A percentile compares a stretch with the other conserved stretches of the same genome.
Conservation (phyloP, 2,797 vertebrate genomes). For the Dendrocincla tyrannina region DNA sequence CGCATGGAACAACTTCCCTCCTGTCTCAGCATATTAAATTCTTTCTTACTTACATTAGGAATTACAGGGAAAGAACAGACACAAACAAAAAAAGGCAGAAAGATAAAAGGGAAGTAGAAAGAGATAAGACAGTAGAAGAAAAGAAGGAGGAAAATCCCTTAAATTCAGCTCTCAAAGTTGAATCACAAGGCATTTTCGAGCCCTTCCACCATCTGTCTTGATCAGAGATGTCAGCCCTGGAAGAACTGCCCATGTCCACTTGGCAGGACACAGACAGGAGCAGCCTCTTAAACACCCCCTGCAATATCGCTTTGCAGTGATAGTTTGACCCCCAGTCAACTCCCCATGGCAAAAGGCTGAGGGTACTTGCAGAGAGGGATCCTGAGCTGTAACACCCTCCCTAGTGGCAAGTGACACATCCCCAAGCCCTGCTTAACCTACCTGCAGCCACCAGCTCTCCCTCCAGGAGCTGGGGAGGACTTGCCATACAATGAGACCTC, state of each 20-base stretch:
- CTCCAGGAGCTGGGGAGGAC: background rate
- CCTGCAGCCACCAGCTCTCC: background rate
- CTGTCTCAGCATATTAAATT: slow-evolving; percentile 67
- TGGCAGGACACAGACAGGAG: background rate
- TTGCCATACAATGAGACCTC: background rate
- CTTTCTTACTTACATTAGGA: slow-evolving; percentile 45
- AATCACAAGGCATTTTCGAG: background rate
- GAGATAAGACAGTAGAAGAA: background rate
- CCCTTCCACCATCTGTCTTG: background rate
- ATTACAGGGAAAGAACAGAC: slow-evolving; percentile 17
- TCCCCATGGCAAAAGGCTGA: background rate
- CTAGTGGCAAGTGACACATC: background rate
- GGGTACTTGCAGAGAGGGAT: background rate
- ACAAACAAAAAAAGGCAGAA: background rate
- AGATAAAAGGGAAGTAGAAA: slow-evolving; percentile 7
- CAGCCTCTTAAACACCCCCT: background rate
- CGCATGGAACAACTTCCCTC: slow-evolving; percentile 57
- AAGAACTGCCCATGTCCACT: background rate
- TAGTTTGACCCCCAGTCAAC: background rate
- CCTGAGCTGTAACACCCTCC: background rate
- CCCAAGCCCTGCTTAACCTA: background rate
- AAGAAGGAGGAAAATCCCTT: background rate
- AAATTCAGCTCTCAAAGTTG: background rate
- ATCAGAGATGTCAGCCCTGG: background rate
- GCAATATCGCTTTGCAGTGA: background rate